Evolutionary conservation across 2,888 invertebrate genomes (phyloP).

Genomic region (Augochlorella aurata): DNA sequence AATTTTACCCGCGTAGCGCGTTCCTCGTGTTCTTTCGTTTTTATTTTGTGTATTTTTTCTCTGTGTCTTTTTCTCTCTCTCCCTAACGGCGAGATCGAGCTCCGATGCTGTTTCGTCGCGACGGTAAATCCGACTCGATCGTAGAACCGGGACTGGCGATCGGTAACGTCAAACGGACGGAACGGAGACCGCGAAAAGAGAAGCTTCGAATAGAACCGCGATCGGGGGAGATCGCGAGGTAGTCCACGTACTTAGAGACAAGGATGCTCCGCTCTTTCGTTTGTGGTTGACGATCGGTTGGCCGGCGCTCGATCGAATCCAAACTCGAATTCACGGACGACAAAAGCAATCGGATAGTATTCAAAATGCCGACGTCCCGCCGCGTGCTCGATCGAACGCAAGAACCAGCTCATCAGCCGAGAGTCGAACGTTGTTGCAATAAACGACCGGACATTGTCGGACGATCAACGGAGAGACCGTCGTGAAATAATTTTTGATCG

Average conservation of each 20-base stretch:
- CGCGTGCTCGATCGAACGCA: conserved; percentile 54
- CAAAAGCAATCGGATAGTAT: conserved; percentile 4
- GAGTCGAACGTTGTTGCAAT: conserved; percentile 11
- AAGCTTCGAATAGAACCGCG: background rate
- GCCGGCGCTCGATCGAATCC: background rate
- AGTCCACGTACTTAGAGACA: conserved; percentile 50
- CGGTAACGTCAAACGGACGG: background rate
- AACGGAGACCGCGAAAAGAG: background rate
- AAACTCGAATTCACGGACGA: background rate
- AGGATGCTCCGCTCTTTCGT: background rate
- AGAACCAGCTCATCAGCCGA: conserved; percentile 23
- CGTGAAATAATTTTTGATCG: too few species aligned
- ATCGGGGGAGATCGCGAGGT: background rate
- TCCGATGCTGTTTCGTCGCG: background rate
- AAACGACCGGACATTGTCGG: conserved; percentile 15
- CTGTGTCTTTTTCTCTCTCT: background rate
- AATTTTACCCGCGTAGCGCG: conserved; percentile 49
- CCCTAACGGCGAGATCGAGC: conserved; percentile 30
- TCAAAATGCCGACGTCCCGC: conserved; percentile 22
- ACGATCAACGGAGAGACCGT: background rate
- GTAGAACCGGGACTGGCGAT: background rate
- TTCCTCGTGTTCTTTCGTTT: conserved; percentile 37
- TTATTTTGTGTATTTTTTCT: conserved; percentile 29
- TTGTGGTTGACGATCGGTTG: background rate
- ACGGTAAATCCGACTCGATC: background rate